These are phyloP conservation scores for Forbesichthys papilliferus DNA, from an alignment of 2,113 vertebrate genomes.

Conservation along the genomic window DNA sequence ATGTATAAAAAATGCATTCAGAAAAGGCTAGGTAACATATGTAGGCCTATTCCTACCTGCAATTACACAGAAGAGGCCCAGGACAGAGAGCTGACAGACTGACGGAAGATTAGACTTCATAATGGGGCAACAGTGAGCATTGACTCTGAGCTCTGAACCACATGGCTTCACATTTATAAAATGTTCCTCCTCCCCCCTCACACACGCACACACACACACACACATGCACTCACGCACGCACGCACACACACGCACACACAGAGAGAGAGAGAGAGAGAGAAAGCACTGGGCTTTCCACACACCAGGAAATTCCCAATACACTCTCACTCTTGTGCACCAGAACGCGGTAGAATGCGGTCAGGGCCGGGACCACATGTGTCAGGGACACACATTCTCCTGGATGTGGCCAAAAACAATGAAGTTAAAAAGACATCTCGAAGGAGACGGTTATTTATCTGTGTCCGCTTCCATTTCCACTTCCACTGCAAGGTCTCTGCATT, in stretches of 20 bases:
- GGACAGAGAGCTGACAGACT: slow-evolving; percentile 33
- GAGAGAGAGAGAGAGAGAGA: slow-evolving; percentile 3
- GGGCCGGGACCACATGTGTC: neutral
- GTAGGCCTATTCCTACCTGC: slow-evolving; percentile 48
- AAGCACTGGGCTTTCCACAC: slow-evolving; percentile 58
- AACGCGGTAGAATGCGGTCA: slow-evolving; percentile 1
- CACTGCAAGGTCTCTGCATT: neutral
- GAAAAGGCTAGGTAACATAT: neutral
- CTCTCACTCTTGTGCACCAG: slow-evolving; percentile 25
- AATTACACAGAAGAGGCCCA: slow-evolving; percentile 53
- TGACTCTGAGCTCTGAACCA: slow-evolving; percentile 34
- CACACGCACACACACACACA: neutral
- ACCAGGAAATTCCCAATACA: slow-evolving; percentile 56
- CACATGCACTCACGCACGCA: neutral
- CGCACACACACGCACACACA: slow-evolving; percentile 8
- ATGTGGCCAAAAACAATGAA: neutral
- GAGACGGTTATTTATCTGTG: slow-evolving; percentile 14
- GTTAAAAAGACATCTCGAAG: neutral
- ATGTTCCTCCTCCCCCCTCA: slow-evolving; percentile 47
- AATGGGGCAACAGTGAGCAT: slow-evolving; percentile 14
- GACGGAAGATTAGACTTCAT: slow-evolving; percentile 52
- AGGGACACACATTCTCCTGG: slow-evolving; percentile 32
- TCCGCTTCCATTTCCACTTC: neutral
- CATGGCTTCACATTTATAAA: slow-evolving; percentile 48
- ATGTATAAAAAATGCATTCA: neutral